phyloP scores from a whole-genome alignment of 2,797 vertebrate genomes.

The Morus bassanus region DNA sequence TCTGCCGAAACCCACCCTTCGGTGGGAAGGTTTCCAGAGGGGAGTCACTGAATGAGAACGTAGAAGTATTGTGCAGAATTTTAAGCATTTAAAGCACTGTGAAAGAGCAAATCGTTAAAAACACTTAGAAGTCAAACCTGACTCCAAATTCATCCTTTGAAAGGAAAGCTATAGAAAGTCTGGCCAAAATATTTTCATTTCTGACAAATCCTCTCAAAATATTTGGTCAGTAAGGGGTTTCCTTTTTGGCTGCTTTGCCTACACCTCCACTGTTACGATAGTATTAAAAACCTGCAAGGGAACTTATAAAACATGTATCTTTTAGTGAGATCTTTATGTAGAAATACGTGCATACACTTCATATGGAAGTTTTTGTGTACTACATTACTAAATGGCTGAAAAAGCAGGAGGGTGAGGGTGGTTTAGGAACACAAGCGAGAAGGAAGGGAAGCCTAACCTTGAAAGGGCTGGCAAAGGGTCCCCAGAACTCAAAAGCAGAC shows the following conservation, averaged over 20 bases:
- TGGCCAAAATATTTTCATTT: background rate
- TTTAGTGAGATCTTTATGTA: background rate
- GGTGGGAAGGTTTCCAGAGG: background rate
- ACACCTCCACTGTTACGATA: fast-evolving
- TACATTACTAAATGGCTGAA: background rate
- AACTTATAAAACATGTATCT: background rate
- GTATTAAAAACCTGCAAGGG: background rate
- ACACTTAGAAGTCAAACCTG: background rate
- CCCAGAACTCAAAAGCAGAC: background rate
- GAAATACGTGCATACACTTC: background rate
- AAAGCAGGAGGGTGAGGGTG: background rate
- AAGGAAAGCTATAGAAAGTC: background rate
- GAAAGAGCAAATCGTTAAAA: background rate
- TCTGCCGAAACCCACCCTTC: background rate
- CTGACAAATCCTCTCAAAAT: background rate
- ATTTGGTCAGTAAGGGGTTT: background rate
- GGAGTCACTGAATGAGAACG: background rate
- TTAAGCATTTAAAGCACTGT: background rate
- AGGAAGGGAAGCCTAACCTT: background rate
- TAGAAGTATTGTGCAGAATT: background rate
- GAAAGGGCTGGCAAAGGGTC: background rate
- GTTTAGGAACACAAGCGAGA: background rate
- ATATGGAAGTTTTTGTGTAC: background rate
- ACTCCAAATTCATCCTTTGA: background rate
- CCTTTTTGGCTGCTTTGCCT: background rate